Base-by-base conservation (phyloP, 2,888 invertebrate species). In the Sphaeridia pumilis region DNA sequence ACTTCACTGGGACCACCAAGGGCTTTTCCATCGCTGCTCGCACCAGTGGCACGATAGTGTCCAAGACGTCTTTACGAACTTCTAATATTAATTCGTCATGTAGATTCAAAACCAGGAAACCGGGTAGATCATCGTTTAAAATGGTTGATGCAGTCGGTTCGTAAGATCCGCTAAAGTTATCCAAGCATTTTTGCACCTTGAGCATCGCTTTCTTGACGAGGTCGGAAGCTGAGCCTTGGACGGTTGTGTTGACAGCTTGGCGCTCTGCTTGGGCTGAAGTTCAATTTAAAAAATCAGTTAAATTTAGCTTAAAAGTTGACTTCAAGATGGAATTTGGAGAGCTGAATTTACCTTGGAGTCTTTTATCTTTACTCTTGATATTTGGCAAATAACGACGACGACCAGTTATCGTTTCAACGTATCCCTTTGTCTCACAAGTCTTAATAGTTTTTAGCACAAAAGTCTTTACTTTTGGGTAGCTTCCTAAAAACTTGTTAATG, bases 1-100 rank as follows among this genome's bases (percentile, higher is more conserved):
- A 74, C 14, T 83, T 82, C 2, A 95, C 84, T 47, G 76, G 76
- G 25, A 93, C 71, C 54, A 74, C 72, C 4, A 82, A 77, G 14
- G 83, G 81, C 51, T 76, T 75, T 70, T 92, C 89, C 93, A 95
- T 93, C 24, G 78, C 78, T 38, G 77, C 70, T 67, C 82, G 83
- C 14, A 95, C 70, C 46, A 84, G 74, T 55, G 69, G 71, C 0
- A 79, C 77, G 45, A 84, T 79, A 60, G 72, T 69, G 12, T 72
- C 67, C 38, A 80, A 70, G 66, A 79, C 76, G 3, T 74, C 70
- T 52, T 74, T 56, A 46, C 64, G 65, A 57, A 78, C 79, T 76
- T 98, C 94, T 68, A 87, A 94, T 26, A 98, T 80, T 2, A 98
- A 75, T 75, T 98, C 98, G 71, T 98, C 97, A 70, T 98, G 97